phyloP scores from a whole-genome alignment of 2,888 invertebrate species.

The Thymelicus acteon region DNA sequence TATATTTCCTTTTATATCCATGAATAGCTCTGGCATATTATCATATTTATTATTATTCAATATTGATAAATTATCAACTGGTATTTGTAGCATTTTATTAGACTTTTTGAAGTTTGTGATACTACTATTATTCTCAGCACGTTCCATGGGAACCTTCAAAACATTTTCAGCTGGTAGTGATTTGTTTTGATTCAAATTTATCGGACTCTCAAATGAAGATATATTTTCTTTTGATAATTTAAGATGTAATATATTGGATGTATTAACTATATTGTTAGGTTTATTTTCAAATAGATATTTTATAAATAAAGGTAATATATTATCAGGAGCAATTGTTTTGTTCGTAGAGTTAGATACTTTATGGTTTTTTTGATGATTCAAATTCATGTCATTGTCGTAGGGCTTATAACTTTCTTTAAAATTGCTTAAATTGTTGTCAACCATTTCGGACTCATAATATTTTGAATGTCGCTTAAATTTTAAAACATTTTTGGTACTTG shows the following conservation, averaged over 20 bases:
- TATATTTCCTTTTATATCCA: conserved; percentile 75
- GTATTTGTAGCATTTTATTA: conserved; percentile 9
- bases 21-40: conserved; percentile 46
- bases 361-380: conserved; percentile 4
- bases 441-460: background rate
- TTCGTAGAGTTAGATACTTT: conserved; percentile 21
- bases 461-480: background rate
- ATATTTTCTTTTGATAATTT: background rate
- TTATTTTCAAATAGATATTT: conserved; percentile 60
- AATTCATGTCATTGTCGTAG: conserved; percentile 22
- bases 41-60: conserved; percentile 18
- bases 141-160: background rate
- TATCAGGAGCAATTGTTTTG: conserved; percentile 27
- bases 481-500: background rate
- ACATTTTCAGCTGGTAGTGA: conserved; percentile 38
- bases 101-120: conserved; percentile 26
- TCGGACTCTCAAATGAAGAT: background rate
- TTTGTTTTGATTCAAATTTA: background rate
- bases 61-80: background rate
- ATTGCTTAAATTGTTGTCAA: background rate
- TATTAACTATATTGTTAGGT: conserved; percentile 36
- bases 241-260: conserved; percentile 45
- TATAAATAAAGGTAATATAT: conserved; percentile 61
- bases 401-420: conserved; percentile 14
- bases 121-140: conserved; percentile 27